These are phyloP conservation scores for Dermolepida albohirtum DNA, from an alignment of 2,888 invertebrate species.

Conservation along the genomic window DNA sequence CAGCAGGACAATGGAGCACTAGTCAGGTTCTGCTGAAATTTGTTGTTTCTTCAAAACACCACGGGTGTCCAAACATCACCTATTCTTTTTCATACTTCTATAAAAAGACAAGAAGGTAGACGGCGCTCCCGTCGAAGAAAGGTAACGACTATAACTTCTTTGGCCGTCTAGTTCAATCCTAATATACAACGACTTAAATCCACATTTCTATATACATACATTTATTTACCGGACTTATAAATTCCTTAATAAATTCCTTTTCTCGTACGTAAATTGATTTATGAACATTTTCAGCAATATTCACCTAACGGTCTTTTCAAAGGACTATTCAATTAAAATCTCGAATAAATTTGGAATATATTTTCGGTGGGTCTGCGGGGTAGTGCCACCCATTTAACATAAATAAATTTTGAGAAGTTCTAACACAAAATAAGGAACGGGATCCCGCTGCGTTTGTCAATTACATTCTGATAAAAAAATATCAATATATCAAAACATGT, in stretches of 20 bases:
- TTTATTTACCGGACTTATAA: conserved; percentile 33
- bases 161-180: conserved; percentile 53
- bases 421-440: conserved; percentile 23
- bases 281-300: conserved; percentile 39
- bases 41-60: conserved; percentile 53
- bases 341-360: conserved; percentile 40
- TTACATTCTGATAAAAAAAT: conserved; percentile 24
- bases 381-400: conserved; percentile 35
- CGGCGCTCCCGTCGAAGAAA: conserved; percentile 50
- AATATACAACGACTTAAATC: conserved; percentile 52
- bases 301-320: conserved; percentile 33
- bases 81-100: conserved; percentile 53
- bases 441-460: conserved; percentile 34
- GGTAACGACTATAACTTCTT: conserved; percentile 55
- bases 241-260: conserved; percentile 32
- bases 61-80: conserved; percentile 54
- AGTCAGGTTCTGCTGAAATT: conserved; percentile 57
- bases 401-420: conserved; percentile 32
- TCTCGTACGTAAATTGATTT: conserved; percentile 37
- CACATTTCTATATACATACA: conserved; percentile 46
- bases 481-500: conserved; percentile 14
- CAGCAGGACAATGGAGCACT: conserved; percentile 53
- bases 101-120: conserved; percentile 54
- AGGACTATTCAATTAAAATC: conserved; percentile 39
- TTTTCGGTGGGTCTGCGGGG: conserved; percentile 30